Percentiles rank a stretch among this genome's conserved stretches.
Conservation (phyloP, 2,797 vertebrate species). For the Periparus ater region DNA sequence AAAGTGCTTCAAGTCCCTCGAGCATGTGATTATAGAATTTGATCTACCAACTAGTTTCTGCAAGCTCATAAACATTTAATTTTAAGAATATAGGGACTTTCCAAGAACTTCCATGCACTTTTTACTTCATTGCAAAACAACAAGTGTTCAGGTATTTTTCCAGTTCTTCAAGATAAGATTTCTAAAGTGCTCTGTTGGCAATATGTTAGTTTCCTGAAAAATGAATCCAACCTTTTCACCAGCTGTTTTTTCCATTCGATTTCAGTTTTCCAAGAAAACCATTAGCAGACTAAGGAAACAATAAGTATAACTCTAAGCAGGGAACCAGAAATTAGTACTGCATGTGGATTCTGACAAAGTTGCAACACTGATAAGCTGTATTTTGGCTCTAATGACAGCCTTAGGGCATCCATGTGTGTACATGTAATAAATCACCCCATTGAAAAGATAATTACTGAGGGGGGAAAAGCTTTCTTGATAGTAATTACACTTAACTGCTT, state of each 20-base stretch:
- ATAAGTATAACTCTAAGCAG: not conserved
- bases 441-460: constrained; percentile 72
- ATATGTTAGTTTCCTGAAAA: constrained; percentile 24
- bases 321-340: constrained; percentile 23
- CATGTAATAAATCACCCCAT: constrained; percentile 69
- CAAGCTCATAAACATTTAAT: not conserved
- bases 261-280: constrained; percentile 56
- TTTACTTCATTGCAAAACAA: constrained; percentile 1
- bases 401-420: constrained; percentile 11
- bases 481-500: constrained; percentile 63
- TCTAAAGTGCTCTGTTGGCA: constrained; percentile 46
- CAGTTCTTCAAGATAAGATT: constrained; percentile 43
- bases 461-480: not conserved
- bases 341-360: constrained; percentile 38
- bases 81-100: not conserved
- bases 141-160: constrained; percentile 44
- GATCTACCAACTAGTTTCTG: not conserved
- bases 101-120: not conserved
- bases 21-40: not conserved
- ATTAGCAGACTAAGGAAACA: constrained; percentile 38
- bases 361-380: constrained; percentile 32
- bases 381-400: constrained; percentile 23
- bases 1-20: not conserved
- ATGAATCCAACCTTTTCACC: constrained; percentile 4
- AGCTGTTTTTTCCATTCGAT: constrained; percentile 34